Base-by-base conservation (phyloP, 2,888 invertebrate species). In the Stramonita haemastoma region DNA sequence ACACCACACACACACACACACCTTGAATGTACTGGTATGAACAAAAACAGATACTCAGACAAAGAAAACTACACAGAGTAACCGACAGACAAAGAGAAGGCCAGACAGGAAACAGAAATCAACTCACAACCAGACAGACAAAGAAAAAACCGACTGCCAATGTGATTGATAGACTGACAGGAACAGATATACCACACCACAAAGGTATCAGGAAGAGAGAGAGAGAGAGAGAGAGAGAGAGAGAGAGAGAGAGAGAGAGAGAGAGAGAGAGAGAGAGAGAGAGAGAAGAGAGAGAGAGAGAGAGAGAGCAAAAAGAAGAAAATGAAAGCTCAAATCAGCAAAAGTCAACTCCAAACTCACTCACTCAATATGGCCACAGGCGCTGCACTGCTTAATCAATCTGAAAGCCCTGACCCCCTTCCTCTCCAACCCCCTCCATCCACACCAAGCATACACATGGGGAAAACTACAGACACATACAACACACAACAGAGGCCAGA, bases 41-140 rank as follows among this genome's bases (percentile, higher is more conserved):
- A 46, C 46, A 46, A 46, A n/a, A 46, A 46, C 46, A 46, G 46
- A 2, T 46, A 46, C 46, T 46, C 46, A 84, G 81, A 89, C 66
- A 83, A 84, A 89, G 84, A 88, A 29, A 79, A 77, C 36, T 1
- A 88, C 29, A 88, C 77, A 79, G 56, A 79, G 81, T n/a, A 46
- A 56, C n/a, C 5, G 46, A 79, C 36, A 79, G 6, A 22, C 85
- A 26, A 17, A 56, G 56, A 5, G 57, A 29, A 56, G 66, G 60
- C 66, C n/a, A 56, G 66, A 46, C 46, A 46, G 46, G 73, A 73
- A 70, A 79, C 77, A 87, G 87, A 70, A 34, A 70, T 26, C 46
- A 15, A 34, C 17, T 29, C 11, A 46, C 46, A 73, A 36, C 32
- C 32, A 73, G 73, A 87, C 26, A 66, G 32, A 34, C 8, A 87